A percentile compares a stretch with the other conserved stretches of the same genome.
Evolutionary conservation across 2,113 vertebrate genomes (phyloP).

Genomic region (Laticauda colubrina): DNA sequence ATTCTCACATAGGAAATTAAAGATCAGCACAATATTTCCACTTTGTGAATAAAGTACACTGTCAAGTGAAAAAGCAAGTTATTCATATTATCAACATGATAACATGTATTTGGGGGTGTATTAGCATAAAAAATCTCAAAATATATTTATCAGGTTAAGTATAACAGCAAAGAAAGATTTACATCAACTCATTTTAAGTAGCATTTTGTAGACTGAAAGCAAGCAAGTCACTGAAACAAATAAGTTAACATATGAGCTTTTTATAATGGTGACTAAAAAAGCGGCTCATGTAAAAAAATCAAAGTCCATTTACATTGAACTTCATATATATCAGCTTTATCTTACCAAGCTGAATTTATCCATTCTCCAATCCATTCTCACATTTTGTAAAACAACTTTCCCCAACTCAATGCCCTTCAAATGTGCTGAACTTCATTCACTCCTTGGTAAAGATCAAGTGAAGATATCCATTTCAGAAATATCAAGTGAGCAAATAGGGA

Average conservation of each 20-base stretch:
- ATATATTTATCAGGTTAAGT: background rate
- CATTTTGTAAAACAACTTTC: background rate
- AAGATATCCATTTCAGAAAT: background rate
- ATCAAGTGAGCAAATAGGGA: background rate
- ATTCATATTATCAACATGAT: background rate
- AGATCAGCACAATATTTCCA: background rate
- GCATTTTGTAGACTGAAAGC: background rate
- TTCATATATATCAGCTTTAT: background rate
- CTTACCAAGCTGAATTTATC: background rate
- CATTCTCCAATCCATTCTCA: background rate
- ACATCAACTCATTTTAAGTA: background rate
- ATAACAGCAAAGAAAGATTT: background rate
- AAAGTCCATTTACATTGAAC: background rate
- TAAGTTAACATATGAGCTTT: background rate
- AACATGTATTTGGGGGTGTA: background rate
- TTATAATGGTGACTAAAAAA: constrained; percentile 5
- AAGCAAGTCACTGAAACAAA: background rate
- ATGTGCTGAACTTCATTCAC: background rate
- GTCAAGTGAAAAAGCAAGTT: background rate
- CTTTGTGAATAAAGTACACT: background rate
- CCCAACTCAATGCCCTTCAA: background rate
- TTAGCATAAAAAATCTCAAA: background rate
- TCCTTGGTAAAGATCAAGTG: background rate
- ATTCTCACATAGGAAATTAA: background rate
- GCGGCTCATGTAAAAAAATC: background rate